Conservation (phyloP, 2,113 vertebrate species). For the Psittacus erithacus region DNA sequence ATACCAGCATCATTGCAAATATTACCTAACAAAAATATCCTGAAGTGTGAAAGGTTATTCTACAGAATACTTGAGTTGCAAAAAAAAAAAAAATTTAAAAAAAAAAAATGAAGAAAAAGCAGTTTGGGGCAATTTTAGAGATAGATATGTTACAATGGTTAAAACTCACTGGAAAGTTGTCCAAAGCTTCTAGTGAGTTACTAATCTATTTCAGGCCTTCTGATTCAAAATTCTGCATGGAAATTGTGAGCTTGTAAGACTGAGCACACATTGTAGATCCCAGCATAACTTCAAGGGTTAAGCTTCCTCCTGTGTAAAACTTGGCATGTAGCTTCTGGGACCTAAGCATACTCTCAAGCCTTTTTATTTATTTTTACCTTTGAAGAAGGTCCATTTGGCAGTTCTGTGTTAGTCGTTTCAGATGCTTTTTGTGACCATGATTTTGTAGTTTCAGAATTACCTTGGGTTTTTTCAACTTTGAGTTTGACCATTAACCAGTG, state of each 20-base stretch:
- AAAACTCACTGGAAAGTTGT: not conserved
- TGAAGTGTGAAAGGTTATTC: not conserved
- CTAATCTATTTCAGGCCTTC: not conserved
- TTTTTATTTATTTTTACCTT: not conserved
- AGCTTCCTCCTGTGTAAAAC: not conserved
- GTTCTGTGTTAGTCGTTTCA: not conserved
- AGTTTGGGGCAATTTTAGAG: not conserved
- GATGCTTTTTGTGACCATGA: not conserved
- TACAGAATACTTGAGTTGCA: not conserved
- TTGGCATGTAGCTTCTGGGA: not conserved
- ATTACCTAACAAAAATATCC: not conserved
- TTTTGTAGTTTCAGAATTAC: not conserved
- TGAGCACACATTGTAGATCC: not conserved
- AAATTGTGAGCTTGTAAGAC: not conserved
- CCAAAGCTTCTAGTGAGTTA: not conserved
- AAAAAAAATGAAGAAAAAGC: rapidly evolving
- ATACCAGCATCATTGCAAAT: not conserved
- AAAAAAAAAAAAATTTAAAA: not conserved
- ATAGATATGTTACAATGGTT: not conserved
- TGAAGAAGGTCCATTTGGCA: not conserved
- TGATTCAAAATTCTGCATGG: not conserved
- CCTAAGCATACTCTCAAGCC: not conserved
- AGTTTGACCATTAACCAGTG: not conserved
- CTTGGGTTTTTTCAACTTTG: not conserved
- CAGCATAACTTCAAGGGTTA: not conserved